Conservation (phyloP, 1,140 invertebrate species). For the Sinella curviseta region DNA sequence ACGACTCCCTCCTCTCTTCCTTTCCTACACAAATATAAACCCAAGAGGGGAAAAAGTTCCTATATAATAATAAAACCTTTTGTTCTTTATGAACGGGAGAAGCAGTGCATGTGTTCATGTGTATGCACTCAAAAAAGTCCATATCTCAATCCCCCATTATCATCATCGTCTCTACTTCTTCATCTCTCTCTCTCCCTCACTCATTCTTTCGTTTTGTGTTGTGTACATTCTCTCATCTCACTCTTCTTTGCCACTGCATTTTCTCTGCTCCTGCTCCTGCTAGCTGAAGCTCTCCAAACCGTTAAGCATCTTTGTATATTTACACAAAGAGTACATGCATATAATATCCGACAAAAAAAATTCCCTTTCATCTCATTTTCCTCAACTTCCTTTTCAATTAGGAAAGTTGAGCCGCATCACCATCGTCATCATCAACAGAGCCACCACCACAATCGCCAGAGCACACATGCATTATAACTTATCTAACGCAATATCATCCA, state of each 20-base stretch:
- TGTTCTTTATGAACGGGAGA: background rate
- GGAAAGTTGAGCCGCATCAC: conserved; percentile 32
- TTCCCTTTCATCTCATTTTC: conserved; percentile 36
- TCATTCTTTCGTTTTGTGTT: background rate
- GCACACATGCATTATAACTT: background rate
- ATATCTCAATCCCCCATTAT: conserved; percentile 14
- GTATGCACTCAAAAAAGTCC: conserved; percentile 1
- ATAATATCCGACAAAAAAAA: conserved; percentile 24
- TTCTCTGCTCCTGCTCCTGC: background rate
- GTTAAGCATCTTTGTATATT: conserved; percentile 12
- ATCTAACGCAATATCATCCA: background rate
- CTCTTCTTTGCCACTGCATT: background rate
- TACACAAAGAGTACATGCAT: conserved; percentile 18
- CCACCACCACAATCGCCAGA: background rate
- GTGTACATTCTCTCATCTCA: background rate
- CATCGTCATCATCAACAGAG: conserved; percentile 12
- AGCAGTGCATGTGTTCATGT: conserved; percentile 11
- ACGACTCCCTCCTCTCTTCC: background rate
- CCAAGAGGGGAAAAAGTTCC: background rate
- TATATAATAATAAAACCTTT: background rate
- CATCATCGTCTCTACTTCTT: conserved; percentile 8
- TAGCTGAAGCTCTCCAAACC: background rate
- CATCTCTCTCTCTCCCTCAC: background rate
- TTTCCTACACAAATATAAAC: background rate
- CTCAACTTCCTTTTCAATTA: conserved; percentile 41